Evolutionary conservation across 1,140 invertebrate genomes (phyloP).

Genomic region (Dendroctonus ponderosae): DNA sequence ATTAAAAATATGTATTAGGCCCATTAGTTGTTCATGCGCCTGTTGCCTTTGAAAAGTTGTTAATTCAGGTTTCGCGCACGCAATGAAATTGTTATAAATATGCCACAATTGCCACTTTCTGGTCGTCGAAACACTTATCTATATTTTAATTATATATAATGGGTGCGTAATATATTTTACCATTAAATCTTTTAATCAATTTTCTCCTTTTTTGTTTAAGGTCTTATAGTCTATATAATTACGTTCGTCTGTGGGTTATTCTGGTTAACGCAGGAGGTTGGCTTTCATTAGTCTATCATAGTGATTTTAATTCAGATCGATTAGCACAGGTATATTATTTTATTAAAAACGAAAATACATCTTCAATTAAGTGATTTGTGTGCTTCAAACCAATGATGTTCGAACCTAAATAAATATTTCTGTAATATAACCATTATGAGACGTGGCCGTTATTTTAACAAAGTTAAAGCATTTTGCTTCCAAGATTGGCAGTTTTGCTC

Average conservation of each 20-base stretch:
- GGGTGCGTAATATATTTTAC: conserved; percentile 20
- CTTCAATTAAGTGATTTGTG: too few species aligned
- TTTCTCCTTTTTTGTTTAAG: conserved; percentile 1
- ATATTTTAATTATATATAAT: conserved; percentile 28
- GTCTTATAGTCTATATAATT: neutral
- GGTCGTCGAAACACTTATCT: conserved; percentile 20
- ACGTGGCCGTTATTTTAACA: too few species aligned
- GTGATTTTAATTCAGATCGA: too few species aligned
- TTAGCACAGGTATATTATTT: too few species aligned
- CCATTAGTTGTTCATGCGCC: conserved; percentile 18
- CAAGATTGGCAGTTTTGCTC: too few species aligned
- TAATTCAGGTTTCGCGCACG: conserved; percentile 16
- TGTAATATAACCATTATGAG: too few species aligned
- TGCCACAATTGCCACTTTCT: conserved; percentile 27
- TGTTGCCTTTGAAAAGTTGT: conserved; percentile 20
- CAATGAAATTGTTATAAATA: conserved; percentile 32
- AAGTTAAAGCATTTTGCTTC: too few species aligned
- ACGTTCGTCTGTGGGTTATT: conserved; percentile 2
- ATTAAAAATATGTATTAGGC: conserved; percentile 19
- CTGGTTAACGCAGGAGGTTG: too few species aligned
- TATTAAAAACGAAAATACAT: too few species aligned
- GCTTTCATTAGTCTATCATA: too few species aligned
- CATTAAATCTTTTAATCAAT: conserved; percentile 17
- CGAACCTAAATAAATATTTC: too few species aligned
- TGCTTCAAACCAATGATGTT: too few species aligned